Evolutionary conservation across 2,113 vertebrate genomes (phyloP).

Genomic region (Rhinichthys klamathensis): DNA sequence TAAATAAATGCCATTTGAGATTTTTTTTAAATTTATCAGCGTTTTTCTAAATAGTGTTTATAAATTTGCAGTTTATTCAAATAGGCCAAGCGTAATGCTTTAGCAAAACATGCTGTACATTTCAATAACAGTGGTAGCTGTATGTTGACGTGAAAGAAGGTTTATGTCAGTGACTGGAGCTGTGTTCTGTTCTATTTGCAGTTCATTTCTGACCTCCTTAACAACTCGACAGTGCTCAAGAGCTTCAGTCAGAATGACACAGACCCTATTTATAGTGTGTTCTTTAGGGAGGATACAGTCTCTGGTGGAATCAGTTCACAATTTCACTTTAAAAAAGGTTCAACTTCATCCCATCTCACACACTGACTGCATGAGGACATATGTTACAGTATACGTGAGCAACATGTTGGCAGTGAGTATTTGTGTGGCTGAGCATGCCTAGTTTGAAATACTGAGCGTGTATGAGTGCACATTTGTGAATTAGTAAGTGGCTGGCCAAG

Average conservation of each 20-base stretch:
- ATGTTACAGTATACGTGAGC: not conserved
- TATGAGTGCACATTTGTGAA: not conserved
- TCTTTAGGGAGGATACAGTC: constrained; percentile 71
- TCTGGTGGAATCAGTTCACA: constrained; percentile 62
- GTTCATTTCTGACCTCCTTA: constrained; percentile 69
- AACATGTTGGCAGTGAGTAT: not conserved
- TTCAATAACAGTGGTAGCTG: not conserved
- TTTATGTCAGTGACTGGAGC: constrained; percentile 43
- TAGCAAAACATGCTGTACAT: not conserved
- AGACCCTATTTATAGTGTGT: constrained; percentile 72
- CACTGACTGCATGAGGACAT: not conserved
- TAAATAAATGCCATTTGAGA: not conserved
- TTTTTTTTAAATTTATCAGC: not conserved
- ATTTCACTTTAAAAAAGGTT: constrained; percentile 58
- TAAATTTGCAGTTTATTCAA: not conserved
- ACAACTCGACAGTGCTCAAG: constrained; percentile 65
- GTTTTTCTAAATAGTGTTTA: not conserved
- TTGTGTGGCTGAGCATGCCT: not conserved
- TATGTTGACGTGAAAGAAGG: constrained; percentile 29
- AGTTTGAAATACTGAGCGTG: not conserved
- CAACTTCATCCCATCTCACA: constrained; percentile 34
- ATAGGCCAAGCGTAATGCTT: not conserved
- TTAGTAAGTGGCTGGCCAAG: constrained; percentile 16
- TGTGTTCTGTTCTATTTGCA: constrained; percentile 69
- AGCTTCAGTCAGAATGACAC: constrained; percentile 62